A percentile compares a stretch with the other conserved stretches of the same genome.
phyloP scores from a whole-genome alignment of 35 echinoderm and acorn worm species.

The Apostichopus japonicus region DNA sequence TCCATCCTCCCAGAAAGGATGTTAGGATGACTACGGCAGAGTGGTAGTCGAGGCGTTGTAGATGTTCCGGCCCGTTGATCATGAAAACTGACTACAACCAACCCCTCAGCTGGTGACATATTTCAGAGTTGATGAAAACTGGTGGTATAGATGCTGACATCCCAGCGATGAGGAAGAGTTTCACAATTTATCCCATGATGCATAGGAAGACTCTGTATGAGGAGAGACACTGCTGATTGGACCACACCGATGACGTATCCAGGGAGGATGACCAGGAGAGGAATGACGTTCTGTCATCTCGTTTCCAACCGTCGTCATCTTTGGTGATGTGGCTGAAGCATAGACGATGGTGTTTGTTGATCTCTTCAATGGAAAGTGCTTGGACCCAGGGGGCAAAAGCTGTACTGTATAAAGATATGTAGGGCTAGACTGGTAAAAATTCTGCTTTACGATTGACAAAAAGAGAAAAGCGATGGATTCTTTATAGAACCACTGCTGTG shows the following conservation, averaged over 20 bases:
- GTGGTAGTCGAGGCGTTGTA: no score
- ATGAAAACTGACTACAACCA: no score
- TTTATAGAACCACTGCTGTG: not conserved
- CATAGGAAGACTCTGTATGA: not conserved
- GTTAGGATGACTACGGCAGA: not conserved
- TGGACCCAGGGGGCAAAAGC: not conserved
- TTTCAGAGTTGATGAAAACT: no score
- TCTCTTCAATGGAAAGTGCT: conserved; percentile 35
- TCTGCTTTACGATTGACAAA: not conserved
- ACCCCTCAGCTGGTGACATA: no score
- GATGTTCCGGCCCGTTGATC: no score
- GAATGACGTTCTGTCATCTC: no score
- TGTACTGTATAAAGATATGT: conserved; percentile 39
- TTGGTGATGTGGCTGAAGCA: not conserved
- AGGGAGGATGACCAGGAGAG: not conserved
- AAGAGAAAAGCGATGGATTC: not conserved
- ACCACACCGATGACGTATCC: not conserved
- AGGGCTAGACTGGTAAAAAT: conserved; percentile 25
- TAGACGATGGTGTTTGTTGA: not conserved
- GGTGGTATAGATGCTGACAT: no score
- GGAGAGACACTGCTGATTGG: not conserved
- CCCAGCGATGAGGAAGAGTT: no score
- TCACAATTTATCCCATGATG: no score
- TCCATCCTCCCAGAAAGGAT: not conserved
- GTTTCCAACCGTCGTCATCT: no score